A percentile compares a stretch with the other conserved stretches of the same genome.
phyloP scores from a whole-genome alignment of 2,113 vertebrate genomes.

The Eulacestoma nigropectus region DNA sequence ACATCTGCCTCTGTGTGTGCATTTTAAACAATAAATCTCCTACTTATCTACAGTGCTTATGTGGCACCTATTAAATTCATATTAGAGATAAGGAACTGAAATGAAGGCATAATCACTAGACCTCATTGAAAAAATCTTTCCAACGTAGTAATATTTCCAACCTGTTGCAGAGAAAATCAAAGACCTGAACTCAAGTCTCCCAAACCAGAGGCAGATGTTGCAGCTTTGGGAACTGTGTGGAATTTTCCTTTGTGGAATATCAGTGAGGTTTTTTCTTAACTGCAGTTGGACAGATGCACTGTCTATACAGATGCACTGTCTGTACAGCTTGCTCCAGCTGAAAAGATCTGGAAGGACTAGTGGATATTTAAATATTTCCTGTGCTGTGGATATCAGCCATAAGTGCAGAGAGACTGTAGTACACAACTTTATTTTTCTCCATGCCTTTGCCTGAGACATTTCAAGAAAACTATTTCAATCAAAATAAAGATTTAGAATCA shows the following conservation, averaged over 20 bases:
- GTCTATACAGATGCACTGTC: background rate
- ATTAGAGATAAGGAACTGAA: conserved; percentile 45
- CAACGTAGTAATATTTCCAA: conserved; percentile 31
- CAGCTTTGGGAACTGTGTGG: conserved; percentile 33
- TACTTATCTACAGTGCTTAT: conserved; percentile 2
- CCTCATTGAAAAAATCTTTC: conserved; percentile 28
- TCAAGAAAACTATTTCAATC: background rate
- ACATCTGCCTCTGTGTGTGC: background rate
- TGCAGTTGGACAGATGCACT: conserved; percentile 10
- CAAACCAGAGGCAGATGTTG: conserved; percentile 53
- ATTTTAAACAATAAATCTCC: conserved; percentile 16
- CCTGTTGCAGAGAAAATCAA: conserved; percentile 49
- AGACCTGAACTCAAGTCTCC: conserved; percentile 31
- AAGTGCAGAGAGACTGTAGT: background rate
- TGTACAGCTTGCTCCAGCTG: background rate
- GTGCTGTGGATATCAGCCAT: background rate
- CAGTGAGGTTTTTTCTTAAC: background rate
- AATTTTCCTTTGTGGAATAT: conserved; percentile 57
- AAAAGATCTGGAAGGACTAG: background rate
- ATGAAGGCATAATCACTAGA: conserved; percentile 1
- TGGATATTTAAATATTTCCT: background rate
- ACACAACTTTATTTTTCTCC: background rate
- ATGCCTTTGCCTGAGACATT: background rate
- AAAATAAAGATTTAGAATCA: background rate
- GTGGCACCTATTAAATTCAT: conserved; percentile 36